These are phyloP conservation scores for Larimichthys crocea DNA, from an alignment of 2,113 vertebrate species.

Conservation along the genomic window DNA sequence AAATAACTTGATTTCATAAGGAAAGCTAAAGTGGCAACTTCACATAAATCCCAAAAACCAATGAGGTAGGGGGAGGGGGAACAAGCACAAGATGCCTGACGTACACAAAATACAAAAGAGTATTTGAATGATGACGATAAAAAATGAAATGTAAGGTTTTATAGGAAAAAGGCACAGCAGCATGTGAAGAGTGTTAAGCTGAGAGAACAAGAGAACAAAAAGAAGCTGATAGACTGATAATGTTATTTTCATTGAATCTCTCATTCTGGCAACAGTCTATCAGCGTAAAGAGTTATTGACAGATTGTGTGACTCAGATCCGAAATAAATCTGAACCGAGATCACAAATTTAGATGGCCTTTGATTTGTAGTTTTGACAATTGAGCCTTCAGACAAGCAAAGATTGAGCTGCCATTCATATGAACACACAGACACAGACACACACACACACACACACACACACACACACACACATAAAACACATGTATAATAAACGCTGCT, in stretches of 20 bases:
- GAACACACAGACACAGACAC: not conserved
- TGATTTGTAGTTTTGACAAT: constrained; percentile 13
- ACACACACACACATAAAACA: not conserved
- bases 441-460: too few relatives aligned
- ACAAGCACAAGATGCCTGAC: not conserved
- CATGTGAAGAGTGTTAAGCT: not conserved
- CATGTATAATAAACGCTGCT: not conserved
- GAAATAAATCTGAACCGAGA: not conserved
- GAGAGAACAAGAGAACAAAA: not conserved
- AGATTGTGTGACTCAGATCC: not conserved
- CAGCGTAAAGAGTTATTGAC: not conserved
- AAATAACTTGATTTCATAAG: not conserved
- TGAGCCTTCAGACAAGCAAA: not conserved
- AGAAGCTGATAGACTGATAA: not conserved
- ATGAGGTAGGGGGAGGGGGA: not conserved
- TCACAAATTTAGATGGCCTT: not conserved
- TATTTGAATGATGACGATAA: not conserved
- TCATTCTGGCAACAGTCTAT: not conserved
- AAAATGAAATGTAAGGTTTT: not conserved
- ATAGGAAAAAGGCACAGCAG: constrained; percentile 2
- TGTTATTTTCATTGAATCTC: not conserved
- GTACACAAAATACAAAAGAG: not conserved
- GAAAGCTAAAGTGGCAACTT: not conserved
- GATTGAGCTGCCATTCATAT: too few relatives aligned
- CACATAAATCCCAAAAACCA: not conserved